Percentiles rank a stretch among this genome's conserved stretches.
Conservation (phyloP, 2,113 vertebrate genomes). For the Probosciger aterrimus region DNA sequence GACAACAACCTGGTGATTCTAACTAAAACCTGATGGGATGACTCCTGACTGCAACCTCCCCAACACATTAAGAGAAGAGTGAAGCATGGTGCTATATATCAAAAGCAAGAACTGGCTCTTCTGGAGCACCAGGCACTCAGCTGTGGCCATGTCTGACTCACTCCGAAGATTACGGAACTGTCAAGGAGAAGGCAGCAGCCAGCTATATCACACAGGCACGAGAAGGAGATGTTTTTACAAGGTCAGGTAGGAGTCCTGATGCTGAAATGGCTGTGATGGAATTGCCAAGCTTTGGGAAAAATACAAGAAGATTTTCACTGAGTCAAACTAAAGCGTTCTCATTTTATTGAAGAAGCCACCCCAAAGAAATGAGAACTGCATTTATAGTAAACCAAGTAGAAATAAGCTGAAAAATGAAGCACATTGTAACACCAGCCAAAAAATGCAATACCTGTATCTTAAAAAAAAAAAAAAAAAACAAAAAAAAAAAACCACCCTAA, state of each 20-base stretch:
- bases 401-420: not conserved
- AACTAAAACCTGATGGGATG: conserved; percentile 17
- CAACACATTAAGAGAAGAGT: not conserved
- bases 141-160: not conserved
- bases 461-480: not conserved
- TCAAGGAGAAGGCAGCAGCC: not conserved
- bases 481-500: not conserved
- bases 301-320: not conserved
- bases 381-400: not conserved
- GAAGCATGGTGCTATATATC: not conserved
- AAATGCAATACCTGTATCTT: not conserved
- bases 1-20: not conserved
- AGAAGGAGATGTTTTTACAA: not conserved
- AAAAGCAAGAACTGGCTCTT: not conserved
- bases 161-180: accelerated
- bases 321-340: not conserved
- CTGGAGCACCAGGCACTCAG: not conserved
- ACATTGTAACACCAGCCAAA: not conserved
- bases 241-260: not conserved
- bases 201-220: not conserved
- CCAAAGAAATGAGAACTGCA: not conserved
- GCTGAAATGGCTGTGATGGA: not conserved
- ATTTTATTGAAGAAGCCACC: not conserved
- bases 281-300: not conserved
- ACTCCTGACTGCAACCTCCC: not conserved